phyloP scores from a whole-genome alignment of 1,140 invertebrate species.

The Holotrichia oblita region DNA sequence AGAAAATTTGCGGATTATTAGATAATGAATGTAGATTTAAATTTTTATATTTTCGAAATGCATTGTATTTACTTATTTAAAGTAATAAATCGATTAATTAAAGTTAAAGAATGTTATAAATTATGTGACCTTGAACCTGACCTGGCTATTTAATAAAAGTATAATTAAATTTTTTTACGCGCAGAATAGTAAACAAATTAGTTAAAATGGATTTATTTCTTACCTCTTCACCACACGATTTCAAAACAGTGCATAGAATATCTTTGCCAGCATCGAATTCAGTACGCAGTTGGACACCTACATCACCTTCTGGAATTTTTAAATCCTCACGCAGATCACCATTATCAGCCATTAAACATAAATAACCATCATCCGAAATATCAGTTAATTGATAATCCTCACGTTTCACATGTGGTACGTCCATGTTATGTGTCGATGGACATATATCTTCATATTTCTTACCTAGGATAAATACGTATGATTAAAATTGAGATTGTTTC shows the following conservation, averaged over 20 bases:
- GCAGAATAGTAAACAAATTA: neutral
- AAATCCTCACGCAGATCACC: constrained; percentile 96
- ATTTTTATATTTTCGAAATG: too few species aligned
- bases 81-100: too few species aligned
- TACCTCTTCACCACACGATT: constrained; percentile 89
- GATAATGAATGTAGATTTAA: too few species aligned
- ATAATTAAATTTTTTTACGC: neutral
- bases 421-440: constrained; percentile 99
- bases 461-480: too few species aligned
- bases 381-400: constrained; percentile 96
- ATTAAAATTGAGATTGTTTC: too few species aligned
- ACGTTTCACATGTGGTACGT: constrained; percentile 97
- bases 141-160: neutral
- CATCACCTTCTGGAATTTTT: constrained; percentile 91
- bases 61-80: too few species aligned
- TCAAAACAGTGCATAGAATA: constrained; percentile 90
- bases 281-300: constrained; percentile 80
- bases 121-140: neutral
- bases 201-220: too few species aligned
- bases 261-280: constrained; percentile 88
- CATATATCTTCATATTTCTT: constrained; percentile 99
- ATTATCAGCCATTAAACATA: constrained; percentile 92
- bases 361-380: constrained; percentile 91
- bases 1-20: too few species aligned
- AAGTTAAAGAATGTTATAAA: neutral